Evolutionary conservation across 2,888 invertebrate genomes (phyloP), one percentile per base, ranked within the genome.

Genomic region (Uloborus plumipes): DNA sequence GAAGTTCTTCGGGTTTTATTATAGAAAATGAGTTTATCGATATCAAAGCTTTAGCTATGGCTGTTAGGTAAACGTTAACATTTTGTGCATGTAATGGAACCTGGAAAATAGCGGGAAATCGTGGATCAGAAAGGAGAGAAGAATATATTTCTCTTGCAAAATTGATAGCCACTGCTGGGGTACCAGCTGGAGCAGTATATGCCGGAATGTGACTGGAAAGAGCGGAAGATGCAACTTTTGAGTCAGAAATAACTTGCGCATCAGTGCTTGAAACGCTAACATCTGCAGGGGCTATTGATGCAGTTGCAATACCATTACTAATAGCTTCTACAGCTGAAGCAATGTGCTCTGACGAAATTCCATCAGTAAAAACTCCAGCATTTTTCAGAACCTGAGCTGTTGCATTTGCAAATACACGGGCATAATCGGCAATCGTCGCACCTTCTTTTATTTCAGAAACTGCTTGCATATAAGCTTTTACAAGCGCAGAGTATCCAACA

Each of bases 401-500:
- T 39, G 64, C 64, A 64, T 14, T 64, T 7, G 64, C 9, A 16
- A 26, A n/a, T 15, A 39, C 64, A 39, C 64, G 15, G 15, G 64
- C 64, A 39, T 64, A 31, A 64, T 26, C 64, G 3, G 31, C 7
- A 9, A 31, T 2, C 6, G 64, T 9, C 13, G 61, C 61, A 3
- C 61, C 61, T 26, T 61, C 61, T 13, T 61, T 61, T 61, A 22
- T 20, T 26, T 26, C 22, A 4, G 61, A 61, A 18, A 15, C 3
- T 61, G 61, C 61, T 61, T 61, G 61, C 14, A 26, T 18, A 15
- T 61, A 61, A 22, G 61, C 61, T 61, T 61, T 61, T 26, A 61
- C 61, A 22, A 61, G 22, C 1, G 61, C 18, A 14, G 61, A 61
- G 26, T 61, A 61, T 22, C 61, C 26, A 18, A 61, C 61, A 22